A percentile compares a stretch with the other conserved stretches of the same genome.
phyloP scores from a whole-genome alignment of 2,888 invertebrate genomes.

The Athalia rosae region DNA sequence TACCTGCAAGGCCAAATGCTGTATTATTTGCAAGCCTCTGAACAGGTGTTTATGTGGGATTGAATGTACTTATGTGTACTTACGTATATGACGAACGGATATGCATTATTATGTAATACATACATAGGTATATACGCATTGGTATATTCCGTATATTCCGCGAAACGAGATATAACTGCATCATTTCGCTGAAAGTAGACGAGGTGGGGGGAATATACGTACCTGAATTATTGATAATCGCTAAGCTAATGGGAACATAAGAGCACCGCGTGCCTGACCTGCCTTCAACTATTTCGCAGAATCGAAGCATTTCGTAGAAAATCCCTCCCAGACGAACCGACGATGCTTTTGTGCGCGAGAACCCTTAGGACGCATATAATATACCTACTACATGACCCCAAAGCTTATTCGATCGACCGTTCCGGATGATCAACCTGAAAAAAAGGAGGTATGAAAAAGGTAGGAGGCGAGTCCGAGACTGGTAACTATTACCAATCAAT shows the following conservation, averaged over 20 bases:
- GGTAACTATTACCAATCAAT: too few species aligned
- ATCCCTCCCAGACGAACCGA: conserved; percentile 20
- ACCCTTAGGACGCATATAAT: neutral
- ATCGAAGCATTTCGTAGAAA: conserved; percentile 41
- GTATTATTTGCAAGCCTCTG: neutral
- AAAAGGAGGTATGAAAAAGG: too few species aligned
- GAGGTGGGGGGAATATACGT: conserved; percentile 33
- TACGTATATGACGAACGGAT: neutral
- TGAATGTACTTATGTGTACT: neutral
- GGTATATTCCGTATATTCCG: conserved; percentile 43
- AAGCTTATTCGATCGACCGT: neutral
- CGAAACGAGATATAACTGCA: conserved; percentile 49
- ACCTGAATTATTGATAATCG: conserved; percentile 57
- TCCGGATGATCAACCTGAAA: neutral
- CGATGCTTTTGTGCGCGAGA: neutral
- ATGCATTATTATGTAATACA: neutral
- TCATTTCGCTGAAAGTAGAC: conserved; percentile 48
- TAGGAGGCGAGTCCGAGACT: too few species aligned
- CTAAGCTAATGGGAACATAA: conserved; percentile 53
- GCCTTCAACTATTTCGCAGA: conserved; percentile 49
- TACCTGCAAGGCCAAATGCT: neutral
- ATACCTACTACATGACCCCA: neutral
- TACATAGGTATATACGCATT: neutral
- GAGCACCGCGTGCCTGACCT: conserved; percentile 51
- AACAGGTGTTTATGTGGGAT: neutral